Percentiles rank a stretch among this genome's conserved stretches.
Evolutionary conservation across 2,797 vertebrate species (phyloP).

Genomic region (Momotus momota): DNA sequence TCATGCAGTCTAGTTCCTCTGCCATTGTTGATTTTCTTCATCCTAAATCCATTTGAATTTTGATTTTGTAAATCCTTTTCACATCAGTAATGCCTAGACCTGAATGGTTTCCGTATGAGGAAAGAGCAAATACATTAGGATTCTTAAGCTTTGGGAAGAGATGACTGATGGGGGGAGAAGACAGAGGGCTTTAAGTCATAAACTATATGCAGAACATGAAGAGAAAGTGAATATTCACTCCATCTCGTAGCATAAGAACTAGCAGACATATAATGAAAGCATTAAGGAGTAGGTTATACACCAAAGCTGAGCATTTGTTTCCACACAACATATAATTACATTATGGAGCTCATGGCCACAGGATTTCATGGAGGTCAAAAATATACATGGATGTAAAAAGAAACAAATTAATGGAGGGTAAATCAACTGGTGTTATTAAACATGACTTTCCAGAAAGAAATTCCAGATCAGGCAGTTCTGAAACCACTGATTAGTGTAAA

Average conservation of each 20-base stretch:
- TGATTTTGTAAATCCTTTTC: constrained; percentile 13
- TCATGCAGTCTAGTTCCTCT: neutral
- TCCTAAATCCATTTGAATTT: neutral
- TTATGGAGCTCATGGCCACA: neutral
- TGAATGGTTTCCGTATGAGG: constrained; percentile 51
- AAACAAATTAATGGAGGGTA: neutral
- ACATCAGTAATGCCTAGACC: neutral
- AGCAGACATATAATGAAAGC: constrained; percentile 25
- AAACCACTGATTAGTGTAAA: constrained; percentile 31
- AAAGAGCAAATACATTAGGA: neutral
- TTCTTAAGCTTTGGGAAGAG: constrained; percentile 13
- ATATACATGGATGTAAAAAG: neutral
- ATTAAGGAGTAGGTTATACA: constrained; percentile 9
- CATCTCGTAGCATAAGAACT: neutral
- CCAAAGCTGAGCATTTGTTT: neutral
- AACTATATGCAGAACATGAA: neutral
- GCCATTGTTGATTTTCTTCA: neutral
- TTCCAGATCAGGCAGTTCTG: neutral
- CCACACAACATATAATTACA: neutral
- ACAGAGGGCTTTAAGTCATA: constrained; percentile 25
- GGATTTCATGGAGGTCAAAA: constrained; percentile 48
- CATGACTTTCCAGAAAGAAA: neutral
- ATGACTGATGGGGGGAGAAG: neutral
- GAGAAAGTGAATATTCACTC: neutral
- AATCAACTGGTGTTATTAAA: neutral